Base-by-base conservation (phyloP, 2,888 invertebrate species). In the Cheiracanthium punctorium region DNA sequence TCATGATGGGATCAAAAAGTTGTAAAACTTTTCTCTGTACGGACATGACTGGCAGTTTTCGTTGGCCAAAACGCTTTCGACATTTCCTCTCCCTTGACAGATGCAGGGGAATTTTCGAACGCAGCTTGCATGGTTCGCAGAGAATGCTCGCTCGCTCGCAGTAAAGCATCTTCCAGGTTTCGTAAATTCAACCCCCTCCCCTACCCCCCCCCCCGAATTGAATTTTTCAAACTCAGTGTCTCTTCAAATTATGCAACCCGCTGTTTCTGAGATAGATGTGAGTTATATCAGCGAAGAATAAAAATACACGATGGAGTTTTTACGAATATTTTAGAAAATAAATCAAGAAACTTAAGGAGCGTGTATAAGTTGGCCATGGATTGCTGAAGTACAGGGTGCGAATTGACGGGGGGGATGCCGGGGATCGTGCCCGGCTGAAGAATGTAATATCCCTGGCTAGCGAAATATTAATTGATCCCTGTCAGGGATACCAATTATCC, bases 1-100 rank as follows among this genome's bases (percentile, higher is more conserved):
- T 24, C 58, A 24, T 58, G 58, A 58, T 58, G 58, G 58, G 58
- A 20, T 58, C 24, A 20, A 58, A 58, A 58, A 58, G 58, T 58
- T 58, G 58, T 58, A 58, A 58, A 58, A 58, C 58, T 58, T 58
- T 24, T 24, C 24, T 58, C 24, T 24, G 24, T 7, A 24, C 20
- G 58, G 58, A 24, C 58, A 58, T 58, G 58, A 58, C 58, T n/a
- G 58, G 24, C 58, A 58, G 5, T 58, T 58, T 58, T 58, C 7
- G 43, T 48, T 48, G 43, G 58, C 58, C 4, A n/a, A n/a, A 37
- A 10, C 37, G 37, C 10, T 37, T 37, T 37, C 37, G 37, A 37
- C 37, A 48, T 48, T 48, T 48, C 14, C 43, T 17, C 14, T 17
- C 10, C 17, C 43, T 12, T 48, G 43, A 48, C 43, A 48, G 43